Evolutionary conservation across 2,113 vertebrate genomes (phyloP).

Genomic region (Mixornis gularis): DNA sequence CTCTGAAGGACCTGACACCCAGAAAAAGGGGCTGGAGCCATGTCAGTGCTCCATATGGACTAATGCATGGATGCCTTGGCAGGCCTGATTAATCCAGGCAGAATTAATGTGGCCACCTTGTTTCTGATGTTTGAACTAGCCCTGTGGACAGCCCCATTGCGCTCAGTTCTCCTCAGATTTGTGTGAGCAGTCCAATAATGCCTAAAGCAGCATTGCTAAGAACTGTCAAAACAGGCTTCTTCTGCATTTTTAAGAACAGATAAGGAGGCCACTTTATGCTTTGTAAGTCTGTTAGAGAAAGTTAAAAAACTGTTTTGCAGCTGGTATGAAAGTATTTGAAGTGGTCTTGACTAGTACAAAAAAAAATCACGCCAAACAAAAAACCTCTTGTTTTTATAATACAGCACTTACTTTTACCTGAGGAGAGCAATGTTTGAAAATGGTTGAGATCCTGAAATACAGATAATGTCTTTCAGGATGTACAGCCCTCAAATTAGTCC

Average conservation of each 20-base stretch:
- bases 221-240: background rate
- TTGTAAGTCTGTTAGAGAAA: background rate
- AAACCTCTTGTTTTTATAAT: background rate
- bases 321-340: background rate
- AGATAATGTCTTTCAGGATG: background rate
- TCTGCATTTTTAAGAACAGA: background rate
- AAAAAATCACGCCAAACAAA: background rate
- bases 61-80: background rate
- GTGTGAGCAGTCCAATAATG: background rate
- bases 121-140: background rate
- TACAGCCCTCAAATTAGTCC: background rate
- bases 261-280: background rate
- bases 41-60: fast-evolving
- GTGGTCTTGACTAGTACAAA: background rate
- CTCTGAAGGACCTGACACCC: background rate
- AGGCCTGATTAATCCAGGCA: background rate
- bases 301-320: background rate
- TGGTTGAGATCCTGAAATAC: background rate
- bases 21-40: fast-evolving
- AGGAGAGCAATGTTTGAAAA: background rate
- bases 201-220: background rate
- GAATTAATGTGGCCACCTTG: background rate
- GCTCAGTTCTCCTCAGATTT: background rate
- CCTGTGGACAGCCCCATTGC: background rate
- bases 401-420: background rate